phyloP scores from a whole-genome alignment of 2,113 vertebrate species.

The Oceanites oceanicus region DNA sequence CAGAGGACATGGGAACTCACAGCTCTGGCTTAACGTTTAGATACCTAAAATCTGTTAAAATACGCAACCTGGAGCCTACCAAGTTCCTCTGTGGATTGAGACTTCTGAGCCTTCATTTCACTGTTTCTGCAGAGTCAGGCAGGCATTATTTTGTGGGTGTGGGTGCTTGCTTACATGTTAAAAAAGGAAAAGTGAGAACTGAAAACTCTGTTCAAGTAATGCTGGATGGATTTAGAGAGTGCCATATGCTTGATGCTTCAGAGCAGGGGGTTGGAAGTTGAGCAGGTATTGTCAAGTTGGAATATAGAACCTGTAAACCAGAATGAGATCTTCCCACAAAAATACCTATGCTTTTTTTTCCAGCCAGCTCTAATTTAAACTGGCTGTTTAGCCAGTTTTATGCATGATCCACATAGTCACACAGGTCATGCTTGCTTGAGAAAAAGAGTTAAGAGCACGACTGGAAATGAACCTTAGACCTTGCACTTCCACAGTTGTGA shows the following conservation, averaged over 20 bases:
- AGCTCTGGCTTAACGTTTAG: not conserved
- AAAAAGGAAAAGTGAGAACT: not conserved
- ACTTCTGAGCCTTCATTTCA: not conserved
- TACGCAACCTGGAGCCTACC: not conserved
- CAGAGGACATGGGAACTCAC: not conserved
- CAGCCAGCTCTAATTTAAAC: not conserved
- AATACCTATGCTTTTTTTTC: not conserved
- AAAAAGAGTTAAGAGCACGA: not conserved
- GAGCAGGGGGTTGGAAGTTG: not conserved
- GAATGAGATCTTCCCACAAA: not conserved
- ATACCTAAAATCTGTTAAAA: not conserved
- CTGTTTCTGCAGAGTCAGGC: not conserved
- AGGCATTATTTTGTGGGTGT: not conserved
- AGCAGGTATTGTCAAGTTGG: not conserved
- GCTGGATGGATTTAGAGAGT: not conserved
- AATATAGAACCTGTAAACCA: not conserved
- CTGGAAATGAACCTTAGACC: not conserved
- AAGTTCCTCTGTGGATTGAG: not conserved
- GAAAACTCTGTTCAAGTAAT: not conserved
- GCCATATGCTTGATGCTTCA: not conserved
- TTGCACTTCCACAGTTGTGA: fast-evolving
- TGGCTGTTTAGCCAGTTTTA: not conserved
- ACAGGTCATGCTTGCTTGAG: fast-evolving
- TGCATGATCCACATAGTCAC: not conserved
- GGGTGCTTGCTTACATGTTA: not conserved